These are phyloP conservation scores for Loriculus beryllinus DNA, from an alignment of 2,797 vertebrate species.

Conservation along the genomic window DNA sequence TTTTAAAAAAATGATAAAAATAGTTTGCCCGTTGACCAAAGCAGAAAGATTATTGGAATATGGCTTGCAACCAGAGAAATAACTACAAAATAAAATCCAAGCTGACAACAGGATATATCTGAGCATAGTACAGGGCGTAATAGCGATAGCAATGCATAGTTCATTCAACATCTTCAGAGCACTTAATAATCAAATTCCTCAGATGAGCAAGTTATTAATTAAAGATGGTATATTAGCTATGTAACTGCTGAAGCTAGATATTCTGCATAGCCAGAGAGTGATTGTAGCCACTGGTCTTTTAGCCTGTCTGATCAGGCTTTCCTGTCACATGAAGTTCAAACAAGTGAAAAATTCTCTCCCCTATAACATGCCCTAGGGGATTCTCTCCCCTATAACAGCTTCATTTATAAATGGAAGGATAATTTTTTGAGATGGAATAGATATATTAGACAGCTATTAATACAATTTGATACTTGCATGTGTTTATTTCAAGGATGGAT, in stretches of 20 bases:
- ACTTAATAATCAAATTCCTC: neutral
- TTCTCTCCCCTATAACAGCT: neutral
- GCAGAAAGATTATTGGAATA: neutral
- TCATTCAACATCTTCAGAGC: neutral
- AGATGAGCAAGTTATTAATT: neutral
- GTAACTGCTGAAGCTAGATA: neutral
- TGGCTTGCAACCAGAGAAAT: neutral
- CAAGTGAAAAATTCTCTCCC: neutral
- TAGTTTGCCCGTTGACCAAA: neutral
- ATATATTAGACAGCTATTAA: neutral
- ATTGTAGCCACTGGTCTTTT: neutral
- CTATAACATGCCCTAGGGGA: neutral
- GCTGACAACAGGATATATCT: rapidly evolving
- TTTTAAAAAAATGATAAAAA: neutral
- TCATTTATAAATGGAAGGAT: neutral
- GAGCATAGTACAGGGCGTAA: neutral
- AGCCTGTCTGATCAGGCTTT: neutral
- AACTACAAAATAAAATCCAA: neutral
- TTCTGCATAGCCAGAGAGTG: neutral
- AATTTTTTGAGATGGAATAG: neutral
- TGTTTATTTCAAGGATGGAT: neutral
- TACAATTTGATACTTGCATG: neutral
- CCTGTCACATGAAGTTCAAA: neutral
- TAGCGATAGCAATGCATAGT: neutral
- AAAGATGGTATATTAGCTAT: neutral